phyloP scores from a whole-genome alignment of 2,888 invertebrate species.

The Ormyrus thymus region DNA sequence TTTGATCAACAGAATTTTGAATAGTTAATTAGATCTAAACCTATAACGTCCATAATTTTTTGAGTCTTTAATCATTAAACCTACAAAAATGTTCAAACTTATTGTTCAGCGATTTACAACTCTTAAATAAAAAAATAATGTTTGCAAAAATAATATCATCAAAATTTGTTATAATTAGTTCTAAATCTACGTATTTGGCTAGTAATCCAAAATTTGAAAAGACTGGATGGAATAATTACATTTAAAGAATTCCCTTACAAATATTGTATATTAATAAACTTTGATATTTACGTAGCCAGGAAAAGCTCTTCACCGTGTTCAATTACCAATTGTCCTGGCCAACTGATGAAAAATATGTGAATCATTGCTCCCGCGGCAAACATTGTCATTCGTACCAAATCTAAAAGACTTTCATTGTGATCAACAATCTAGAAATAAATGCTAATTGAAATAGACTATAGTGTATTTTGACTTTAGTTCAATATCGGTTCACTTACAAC shows the following conservation, averaged over 20 bases:
- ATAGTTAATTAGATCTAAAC: background rate
- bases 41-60: background rate
- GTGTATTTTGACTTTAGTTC: background rate
- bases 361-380: background rate
- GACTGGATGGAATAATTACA: background rate
- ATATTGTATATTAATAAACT: background rate
- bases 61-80: background rate
- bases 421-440: constrained; percentile 8
- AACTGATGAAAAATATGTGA: constrained; percentile 10
- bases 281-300: constrained; percentile 1
- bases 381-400: background rate
- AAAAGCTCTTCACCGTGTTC: constrained; percentile 10
- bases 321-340: constrained; percentile 15
- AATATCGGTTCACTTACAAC: constrained; percentile 5
- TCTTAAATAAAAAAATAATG: background rate
- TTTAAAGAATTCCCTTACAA: background rate
- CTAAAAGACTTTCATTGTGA: background rate
- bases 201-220: no score
- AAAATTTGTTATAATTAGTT: no score
- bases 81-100: background rate
- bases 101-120: background rate
- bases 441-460: background rate
- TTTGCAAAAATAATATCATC: no score
- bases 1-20: background rate
- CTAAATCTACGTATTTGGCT: no score